A percentile compares a stretch with the other conserved stretches of the same genome.
phyloP scores from a whole-genome alignment of 2,113 vertebrate genomes.

The Brachirus orientalis region DNA sequence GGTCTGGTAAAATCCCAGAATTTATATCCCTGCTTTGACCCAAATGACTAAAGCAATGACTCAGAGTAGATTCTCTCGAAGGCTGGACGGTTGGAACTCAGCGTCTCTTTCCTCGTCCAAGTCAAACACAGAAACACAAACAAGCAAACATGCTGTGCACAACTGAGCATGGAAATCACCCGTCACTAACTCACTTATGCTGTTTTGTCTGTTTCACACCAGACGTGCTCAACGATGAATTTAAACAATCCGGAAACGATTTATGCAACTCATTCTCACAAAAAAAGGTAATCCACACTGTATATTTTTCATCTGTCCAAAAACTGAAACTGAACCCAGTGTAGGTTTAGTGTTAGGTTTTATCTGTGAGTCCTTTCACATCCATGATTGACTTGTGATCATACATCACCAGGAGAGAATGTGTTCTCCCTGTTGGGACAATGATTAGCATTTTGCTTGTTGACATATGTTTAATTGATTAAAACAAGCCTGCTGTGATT shows the following conservation, averaged over 20 bases:
- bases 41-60: conserved; percentile 80
- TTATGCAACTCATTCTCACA: neutral
- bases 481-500: conserved; percentile 73
- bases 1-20: conserved; percentile 78
- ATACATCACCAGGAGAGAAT: conserved; percentile 66
- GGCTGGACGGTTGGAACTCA: conserved; percentile 71
- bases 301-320: neutral
- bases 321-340: conserved; percentile 12
- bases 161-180: conserved; percentile 38
- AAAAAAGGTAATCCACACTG: neutral
- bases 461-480: conserved; percentile 83
- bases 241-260: neutral
- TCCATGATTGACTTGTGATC: conserved; percentile 48
- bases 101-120: conserved; percentile 41
- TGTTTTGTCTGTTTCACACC: conserved; percentile 30
- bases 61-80: conserved; percentile 59
- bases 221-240: neutral
- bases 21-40: conserved; percentile 83
- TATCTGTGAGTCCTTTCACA: conserved; percentile 22
- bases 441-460: conserved; percentile 76
- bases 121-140: conserved; percentile 54
- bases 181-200: conserved; percentile 10
- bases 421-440: conserved; percentile 51
- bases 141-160: conserved; percentile 17
- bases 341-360: neutral